phyloP scores from a whole-genome alignment of 2,797 vertebrate species.

The Lutjanus campechanus region DNA sequence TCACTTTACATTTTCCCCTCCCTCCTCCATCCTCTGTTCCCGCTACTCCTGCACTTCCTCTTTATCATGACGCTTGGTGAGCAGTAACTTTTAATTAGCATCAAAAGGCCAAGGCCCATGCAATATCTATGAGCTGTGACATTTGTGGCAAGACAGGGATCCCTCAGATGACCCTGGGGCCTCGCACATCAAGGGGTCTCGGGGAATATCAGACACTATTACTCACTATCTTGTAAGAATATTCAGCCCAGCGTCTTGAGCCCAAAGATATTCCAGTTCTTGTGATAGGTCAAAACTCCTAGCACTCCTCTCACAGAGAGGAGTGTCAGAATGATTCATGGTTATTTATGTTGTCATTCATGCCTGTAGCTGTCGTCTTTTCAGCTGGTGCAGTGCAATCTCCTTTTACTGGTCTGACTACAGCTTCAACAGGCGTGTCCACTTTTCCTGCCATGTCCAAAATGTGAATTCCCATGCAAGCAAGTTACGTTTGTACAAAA shows the following conservation, averaged over 20 bases:
- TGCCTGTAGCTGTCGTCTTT: conserved; percentile 31
- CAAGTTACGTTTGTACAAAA: conserved; percentile 36
- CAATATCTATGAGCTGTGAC: conserved; percentile 76
- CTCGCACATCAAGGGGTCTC: conserved; percentile 38
- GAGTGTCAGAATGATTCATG: conserved; percentile 64
- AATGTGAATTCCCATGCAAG: conserved; percentile 26
- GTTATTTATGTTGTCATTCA: conserved; percentile 53
- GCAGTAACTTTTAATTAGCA: conserved; percentile 77
- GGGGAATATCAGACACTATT: conserved; percentile 69
- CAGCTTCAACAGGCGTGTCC: background rate
- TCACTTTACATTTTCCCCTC: background rate
- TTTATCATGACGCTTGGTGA: conserved; percentile 45
- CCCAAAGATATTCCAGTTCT: conserved; percentile 49
- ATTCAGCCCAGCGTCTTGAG: conserved; percentile 37
- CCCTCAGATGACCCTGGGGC: conserved; percentile 59
- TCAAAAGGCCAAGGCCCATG: conserved; percentile 68
- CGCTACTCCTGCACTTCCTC: conserved; percentile 29
- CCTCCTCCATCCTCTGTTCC: background rate
- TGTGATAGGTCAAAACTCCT: conserved; percentile 59
- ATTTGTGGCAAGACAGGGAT: conserved; percentile 71
- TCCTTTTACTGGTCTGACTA: conserved; percentile 10
- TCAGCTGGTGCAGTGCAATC: conserved; percentile 30
- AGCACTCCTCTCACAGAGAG: conserved; percentile 35
- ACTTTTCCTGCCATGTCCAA: conserved; percentile 22
- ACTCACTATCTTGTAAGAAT: conserved; percentile 63